Conservation (phyloP, 2,113 vertebrate genomes). For the Cryptotis parvus region DNA sequence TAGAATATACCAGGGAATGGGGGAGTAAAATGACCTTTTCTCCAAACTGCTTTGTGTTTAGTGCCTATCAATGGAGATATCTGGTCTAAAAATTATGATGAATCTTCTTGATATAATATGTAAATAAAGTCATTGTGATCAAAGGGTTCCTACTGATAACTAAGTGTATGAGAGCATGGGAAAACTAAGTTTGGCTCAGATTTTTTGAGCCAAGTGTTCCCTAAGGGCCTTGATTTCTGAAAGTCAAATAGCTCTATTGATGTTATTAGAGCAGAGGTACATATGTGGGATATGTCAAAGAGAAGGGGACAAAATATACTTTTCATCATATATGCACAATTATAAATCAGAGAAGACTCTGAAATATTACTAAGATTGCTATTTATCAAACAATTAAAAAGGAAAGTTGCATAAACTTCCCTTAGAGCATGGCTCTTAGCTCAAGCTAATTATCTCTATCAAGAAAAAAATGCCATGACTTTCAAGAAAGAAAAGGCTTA, state of each 20-base stretch:
- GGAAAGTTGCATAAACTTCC: background rate
- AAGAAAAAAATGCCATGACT: background rate
- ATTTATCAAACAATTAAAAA: constrained; percentile 36
- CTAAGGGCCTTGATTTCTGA: background rate
- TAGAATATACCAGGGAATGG: background rate
- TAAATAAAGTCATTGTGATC: constrained; percentile 19
- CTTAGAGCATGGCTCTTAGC: background rate
- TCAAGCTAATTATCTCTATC: background rate
- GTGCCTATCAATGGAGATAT: background rate
- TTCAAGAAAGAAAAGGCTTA: background rate
- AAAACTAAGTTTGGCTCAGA: constrained; percentile 43
- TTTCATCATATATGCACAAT: background rate
- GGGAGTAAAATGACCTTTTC: constrained; percentile 5
- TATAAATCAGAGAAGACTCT: constrained; percentile 34
- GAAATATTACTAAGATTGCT: constrained; percentile 62
- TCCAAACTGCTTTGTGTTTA: constrained; percentile 45
- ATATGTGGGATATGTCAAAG: constrained; percentile 76
- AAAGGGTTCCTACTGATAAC: background rate
- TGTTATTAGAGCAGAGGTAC: constrained; percentile 60
- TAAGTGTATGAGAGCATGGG: background rate
- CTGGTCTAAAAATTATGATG: background rate
- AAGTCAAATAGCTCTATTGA: constrained; percentile 55
- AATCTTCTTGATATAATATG: background rate
- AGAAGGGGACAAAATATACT: background rate
- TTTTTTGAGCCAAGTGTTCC: constrained; percentile 46